A percentile compares a stretch with the other conserved stretches of the same genome.
Conservation (phyloP, 2,888 invertebrate genomes). For the Punctoribates punctum region DNA sequence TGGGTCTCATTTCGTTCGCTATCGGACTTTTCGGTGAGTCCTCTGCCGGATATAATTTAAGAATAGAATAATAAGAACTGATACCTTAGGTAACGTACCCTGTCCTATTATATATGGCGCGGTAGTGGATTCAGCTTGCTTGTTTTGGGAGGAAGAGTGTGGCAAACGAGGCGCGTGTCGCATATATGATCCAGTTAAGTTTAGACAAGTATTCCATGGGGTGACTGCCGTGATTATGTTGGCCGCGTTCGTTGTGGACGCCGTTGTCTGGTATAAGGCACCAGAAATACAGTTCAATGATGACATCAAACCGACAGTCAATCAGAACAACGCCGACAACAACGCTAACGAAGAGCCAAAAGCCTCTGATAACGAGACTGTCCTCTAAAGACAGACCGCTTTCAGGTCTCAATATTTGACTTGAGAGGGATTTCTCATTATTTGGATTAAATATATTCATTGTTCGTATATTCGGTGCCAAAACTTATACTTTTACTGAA, state of each 20-base stretch:
- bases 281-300: conserved; percentile 69
- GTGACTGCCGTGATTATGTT: conserved; percentile 75
- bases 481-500: neutral
- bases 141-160: conserved; percentile 74
- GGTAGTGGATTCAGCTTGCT: conserved; percentile 84
- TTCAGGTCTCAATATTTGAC: neutral
- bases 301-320: conserved; percentile 51
- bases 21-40: conserved; percentile 75
- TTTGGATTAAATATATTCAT: neutral
- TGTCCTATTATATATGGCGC: conserved; percentile 92
- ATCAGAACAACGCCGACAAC: conserved; percentile 2
- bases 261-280: conserved; percentile 83
- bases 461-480: neutral
- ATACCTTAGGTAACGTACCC: conserved; percentile 82
- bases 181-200: conserved; percentile 76
- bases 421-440: neutral
- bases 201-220: conserved; percentile 82
- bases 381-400: neutral
- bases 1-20: conserved; percentile 87
- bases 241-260: conserved; percentile 80
- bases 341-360: neutral
- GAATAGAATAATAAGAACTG: no score
- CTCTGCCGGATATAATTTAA: no score
- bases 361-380: neutral
- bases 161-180: conserved; percentile 78